Percentiles rank a stretch among this genome's conserved stretches.
These are phyloP conservation scores for Camptogramma bilineatum DNA, from an alignment of 2,888 invertebrate species.

Conservation along the genomic window DNA sequence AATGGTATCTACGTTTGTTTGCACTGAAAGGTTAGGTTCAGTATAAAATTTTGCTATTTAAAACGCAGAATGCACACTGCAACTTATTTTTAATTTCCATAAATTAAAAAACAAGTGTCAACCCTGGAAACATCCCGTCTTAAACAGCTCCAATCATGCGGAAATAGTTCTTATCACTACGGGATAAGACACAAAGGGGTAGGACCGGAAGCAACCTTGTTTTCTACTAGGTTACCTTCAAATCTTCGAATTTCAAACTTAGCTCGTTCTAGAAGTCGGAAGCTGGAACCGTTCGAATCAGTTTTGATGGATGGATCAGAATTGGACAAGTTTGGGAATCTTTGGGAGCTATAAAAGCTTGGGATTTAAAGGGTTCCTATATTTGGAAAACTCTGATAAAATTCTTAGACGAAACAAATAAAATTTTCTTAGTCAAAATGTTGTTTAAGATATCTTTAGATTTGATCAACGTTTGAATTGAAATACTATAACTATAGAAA, in stretches of 20 bases:
- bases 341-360: slow-evolving; percentile 24
- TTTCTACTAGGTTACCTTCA: slow-evolving; percentile 46
- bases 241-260: slow-evolving; percentile 35
- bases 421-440: slow-evolving; percentile 3
- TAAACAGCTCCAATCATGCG: slow-evolving; percentile 31
- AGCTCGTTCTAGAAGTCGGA: slow-evolving; percentile 29
- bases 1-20: too few species aligned
- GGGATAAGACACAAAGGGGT: slow-evolving; percentile 20
- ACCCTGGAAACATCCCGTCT: slow-evolving; percentile 47
- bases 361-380: slow-evolving; percentile 15
- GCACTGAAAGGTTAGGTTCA: not conserved
- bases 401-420: slow-evolving; percentile 7
- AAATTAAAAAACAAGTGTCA: slow-evolving; percentile 30
- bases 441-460: not conserved
- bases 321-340: slow-evolving; percentile 23
- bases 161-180: slow-evolving; percentile 30
- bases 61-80: not conserved
- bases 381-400: not conserved
- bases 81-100: not conserved
- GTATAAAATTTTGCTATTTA: not conserved
- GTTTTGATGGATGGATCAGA: slow-evolving; percentile 35
- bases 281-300: slow-evolving; percentile 25
- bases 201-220: slow-evolving; percentile 53
- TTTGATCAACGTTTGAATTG: not conserved
- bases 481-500: not conserved